Percentiles rank a stretch among this genome's conserved stretches.
phyloP scores from a whole-genome alignment of 92 coral and sea anemone genomes.

The Zoanthus solanderi region DNA sequence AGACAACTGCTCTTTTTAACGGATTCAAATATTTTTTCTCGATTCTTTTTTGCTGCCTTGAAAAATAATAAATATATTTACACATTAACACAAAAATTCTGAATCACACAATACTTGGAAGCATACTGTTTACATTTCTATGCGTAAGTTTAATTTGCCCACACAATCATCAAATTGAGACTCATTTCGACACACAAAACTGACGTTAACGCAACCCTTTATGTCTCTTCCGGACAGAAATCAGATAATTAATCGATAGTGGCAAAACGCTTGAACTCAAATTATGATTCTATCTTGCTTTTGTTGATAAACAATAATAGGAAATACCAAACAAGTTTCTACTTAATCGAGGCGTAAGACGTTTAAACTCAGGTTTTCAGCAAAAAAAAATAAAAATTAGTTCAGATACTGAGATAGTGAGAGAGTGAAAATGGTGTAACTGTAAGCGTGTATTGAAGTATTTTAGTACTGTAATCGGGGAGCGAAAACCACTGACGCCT shows the following conservation, averaged over 20 bases:
- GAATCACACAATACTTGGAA: neutral
- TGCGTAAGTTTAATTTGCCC: neutral
- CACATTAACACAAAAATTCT: neutral
- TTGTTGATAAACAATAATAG: conserved; percentile 9
- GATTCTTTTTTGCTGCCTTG: neutral
- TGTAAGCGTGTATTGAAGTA: neutral
- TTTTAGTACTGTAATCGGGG: neutral
- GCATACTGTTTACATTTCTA: neutral
- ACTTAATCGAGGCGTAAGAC: neutral
- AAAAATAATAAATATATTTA: neutral
- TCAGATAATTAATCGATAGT: neutral
- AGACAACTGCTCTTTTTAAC: neutral
- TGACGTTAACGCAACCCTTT: conserved; percentile 16
- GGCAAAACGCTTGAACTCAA: neutral
- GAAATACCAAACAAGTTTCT: conserved; percentile 25
- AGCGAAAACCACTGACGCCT: neutral
- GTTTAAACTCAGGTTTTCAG: neutral
- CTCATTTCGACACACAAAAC: neutral
- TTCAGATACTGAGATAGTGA: neutral
- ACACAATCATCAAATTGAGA: neutral
- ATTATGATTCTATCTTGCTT: neutral
- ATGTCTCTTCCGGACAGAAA: conserved; percentile 13
- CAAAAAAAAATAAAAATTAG: neutral
- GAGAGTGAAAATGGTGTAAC: neutral
- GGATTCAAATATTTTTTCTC: neutral